A percentile compares a stretch with the other conserved stretches of the same genome.
Conservation (phyloP, 2,113 vertebrate species). For the Calypte anna region DNA sequence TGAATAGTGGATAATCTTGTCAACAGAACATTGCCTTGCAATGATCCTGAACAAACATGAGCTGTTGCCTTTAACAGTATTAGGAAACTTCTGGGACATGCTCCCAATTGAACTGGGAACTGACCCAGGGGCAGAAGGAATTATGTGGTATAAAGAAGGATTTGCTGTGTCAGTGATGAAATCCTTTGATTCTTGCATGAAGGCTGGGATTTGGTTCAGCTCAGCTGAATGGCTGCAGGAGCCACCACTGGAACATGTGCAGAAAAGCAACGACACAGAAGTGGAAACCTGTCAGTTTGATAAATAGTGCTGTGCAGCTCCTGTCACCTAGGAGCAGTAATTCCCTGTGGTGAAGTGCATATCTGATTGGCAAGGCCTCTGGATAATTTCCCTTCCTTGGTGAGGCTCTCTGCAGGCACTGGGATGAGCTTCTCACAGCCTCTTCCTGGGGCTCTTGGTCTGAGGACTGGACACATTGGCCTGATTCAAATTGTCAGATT, state of each 20-base stretch:
- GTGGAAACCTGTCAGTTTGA: background rate
- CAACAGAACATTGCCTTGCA: background rate
- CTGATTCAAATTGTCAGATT: background rate
- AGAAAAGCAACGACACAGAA: background rate
- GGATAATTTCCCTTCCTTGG: background rate
- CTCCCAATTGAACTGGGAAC: background rate
- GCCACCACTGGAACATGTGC: accelerated
- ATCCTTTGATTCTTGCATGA: background rate
- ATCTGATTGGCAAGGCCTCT: background rate
- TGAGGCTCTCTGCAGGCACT: background rate
- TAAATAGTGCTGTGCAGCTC: background rate
- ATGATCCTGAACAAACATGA: background rate
- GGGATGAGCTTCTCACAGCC: background rate
- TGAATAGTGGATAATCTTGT: background rate
- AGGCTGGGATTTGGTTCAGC: background rate
- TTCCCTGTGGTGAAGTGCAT: background rate
- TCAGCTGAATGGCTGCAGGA: background rate
- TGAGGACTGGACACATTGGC: background rate
- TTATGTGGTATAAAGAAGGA: background rate
- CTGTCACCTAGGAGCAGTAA: background rate
- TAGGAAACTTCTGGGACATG: background rate
- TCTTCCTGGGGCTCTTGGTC: accelerated
- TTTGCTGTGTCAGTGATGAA: background rate
- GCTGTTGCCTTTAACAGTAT: background rate
- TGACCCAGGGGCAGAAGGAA: background rate